A percentile compares a stretch with the other conserved stretches of the same genome.
Conservation (phyloP, 2,797 vertebrate species). For the Pipistrellus nathusii region DNA sequence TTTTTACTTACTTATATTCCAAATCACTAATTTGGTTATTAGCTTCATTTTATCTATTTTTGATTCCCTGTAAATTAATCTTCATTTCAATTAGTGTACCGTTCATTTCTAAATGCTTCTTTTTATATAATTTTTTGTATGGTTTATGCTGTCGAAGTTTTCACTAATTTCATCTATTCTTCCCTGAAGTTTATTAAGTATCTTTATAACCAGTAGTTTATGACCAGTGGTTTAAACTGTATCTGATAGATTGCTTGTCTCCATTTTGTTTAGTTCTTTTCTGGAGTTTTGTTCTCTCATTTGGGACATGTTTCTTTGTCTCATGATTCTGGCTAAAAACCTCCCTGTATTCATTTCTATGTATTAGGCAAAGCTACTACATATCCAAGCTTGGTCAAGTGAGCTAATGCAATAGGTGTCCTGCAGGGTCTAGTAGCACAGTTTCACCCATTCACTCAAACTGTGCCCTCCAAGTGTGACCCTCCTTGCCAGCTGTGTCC, state of each 20-base stretch:
- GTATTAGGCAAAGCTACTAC: background rate
- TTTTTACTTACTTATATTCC: background rate
- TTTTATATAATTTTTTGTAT: background rate
- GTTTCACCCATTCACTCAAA: background rate
- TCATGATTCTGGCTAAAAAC: background rate
- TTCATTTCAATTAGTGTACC: background rate
- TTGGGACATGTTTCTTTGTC: background rate
- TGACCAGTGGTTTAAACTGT: background rate
- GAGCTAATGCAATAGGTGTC: background rate
- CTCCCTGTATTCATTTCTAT: background rate
- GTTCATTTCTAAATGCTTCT: background rate
- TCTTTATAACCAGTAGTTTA: background rate
- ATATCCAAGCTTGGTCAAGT: background rate
- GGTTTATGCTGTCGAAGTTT: background rate
- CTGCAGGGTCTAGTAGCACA: background rate
- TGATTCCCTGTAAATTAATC: background rate
- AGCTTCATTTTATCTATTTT: background rate
- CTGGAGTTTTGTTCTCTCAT: background rate
- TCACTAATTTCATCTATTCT: background rate
- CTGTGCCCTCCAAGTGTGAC: background rate
- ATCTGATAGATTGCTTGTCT: background rate
- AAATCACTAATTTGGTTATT: background rate
- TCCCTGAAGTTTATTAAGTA: background rate
- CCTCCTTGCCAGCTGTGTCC: background rate
- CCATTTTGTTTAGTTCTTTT: background rate